These are phyloP conservation scores for Orthosia cruda DNA, from an alignment of 2,888 invertebrate species.

Conservation along the genomic window DNA sequence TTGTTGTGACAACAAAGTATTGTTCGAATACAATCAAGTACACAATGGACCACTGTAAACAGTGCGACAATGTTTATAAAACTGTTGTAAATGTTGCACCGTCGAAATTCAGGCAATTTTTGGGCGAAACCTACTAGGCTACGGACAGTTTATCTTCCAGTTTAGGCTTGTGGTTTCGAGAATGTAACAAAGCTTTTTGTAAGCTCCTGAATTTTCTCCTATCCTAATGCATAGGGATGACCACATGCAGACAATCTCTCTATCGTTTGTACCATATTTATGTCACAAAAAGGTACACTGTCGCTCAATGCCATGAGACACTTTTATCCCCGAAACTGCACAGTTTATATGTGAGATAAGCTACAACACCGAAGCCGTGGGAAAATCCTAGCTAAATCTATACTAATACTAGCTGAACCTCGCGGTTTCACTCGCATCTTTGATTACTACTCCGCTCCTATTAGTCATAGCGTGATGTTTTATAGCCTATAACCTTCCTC, in stretches of 20 bases:
- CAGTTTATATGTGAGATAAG: no score
- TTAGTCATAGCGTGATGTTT: no score
- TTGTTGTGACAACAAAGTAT: conserved; percentile 54
- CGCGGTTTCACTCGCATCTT: no score
- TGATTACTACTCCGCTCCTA: no score
- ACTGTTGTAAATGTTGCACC: background rate
- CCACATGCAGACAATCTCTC: no score
- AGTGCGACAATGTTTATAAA: conserved; percentile 1
- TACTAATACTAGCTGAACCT: no score
- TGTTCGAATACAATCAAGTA: conserved; percentile 20
- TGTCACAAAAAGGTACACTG: background rate
- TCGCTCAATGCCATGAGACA: no score
- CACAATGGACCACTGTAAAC: conserved; percentile 35
- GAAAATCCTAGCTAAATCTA: no score
- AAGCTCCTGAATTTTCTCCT: background rate
- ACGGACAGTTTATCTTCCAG: no score
- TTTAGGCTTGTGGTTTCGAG: background rate
- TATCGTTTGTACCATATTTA: background rate
- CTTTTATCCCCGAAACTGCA: no score
- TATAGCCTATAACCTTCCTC: no score
- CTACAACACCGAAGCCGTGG: no score
- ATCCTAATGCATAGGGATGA: background rate
- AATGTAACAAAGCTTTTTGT: background rate
- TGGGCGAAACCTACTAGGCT: background rate
- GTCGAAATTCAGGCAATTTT: background rate